Evolutionary conservation across 2,113 vertebrate genomes (phyloP).

Genomic region (Cyanoliseus patagonus): DNA sequence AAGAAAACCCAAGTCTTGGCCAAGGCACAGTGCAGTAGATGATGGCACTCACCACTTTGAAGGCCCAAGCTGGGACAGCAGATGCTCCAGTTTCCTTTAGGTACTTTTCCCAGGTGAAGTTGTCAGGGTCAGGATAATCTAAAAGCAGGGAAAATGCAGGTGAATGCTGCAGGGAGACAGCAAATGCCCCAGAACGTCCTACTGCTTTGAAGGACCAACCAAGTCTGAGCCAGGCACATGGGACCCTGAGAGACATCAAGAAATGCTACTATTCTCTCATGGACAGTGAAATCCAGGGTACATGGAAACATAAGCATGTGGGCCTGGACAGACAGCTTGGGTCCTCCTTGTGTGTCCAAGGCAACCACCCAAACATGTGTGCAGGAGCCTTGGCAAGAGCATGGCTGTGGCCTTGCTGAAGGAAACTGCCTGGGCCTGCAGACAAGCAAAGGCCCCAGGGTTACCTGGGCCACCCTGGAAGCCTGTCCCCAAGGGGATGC

Average conservation of each 20-base stretch:
- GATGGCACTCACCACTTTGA: conserved; percentile 84
- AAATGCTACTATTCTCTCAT: background rate
- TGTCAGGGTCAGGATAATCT: conserved; percentile 93
- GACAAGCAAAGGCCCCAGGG: background rate
- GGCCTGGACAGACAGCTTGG: background rate
- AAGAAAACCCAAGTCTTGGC: background rate
- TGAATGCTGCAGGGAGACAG: background rate
- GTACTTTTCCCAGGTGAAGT: conserved; percentile 93
- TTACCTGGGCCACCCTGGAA: background rate
- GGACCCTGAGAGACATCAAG: background rate
- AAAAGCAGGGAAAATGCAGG: background rate
- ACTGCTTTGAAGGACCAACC: background rate
- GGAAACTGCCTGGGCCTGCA: background rate
- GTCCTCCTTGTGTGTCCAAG: background rate
- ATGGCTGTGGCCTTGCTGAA: background rate
- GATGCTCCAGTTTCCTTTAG: conserved; percentile 90
- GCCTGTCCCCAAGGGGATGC: background rate
- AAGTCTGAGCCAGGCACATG: background rate
- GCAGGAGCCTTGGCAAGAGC: background rate
- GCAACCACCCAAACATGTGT: background rate
- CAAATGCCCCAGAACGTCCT: background rate
- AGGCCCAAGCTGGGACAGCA: conserved; percentile 87
- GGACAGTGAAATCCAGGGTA: background rate
- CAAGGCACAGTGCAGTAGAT: background rate
- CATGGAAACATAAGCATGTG: background rate